Base-by-base conservation (phyloP, 2,113 vertebrate genomes). In the Daboia siamensis region DNA sequence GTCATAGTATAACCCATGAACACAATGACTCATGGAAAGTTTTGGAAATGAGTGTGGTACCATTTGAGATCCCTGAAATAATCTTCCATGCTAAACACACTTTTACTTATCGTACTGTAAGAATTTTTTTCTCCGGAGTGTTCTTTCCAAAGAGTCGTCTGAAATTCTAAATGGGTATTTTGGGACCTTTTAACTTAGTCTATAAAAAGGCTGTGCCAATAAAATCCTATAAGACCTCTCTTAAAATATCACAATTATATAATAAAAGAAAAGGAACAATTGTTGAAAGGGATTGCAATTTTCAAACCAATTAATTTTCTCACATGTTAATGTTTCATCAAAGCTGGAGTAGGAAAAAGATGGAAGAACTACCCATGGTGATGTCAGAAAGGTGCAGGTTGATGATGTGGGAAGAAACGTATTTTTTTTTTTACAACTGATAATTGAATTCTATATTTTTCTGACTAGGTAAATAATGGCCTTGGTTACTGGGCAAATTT, bases 161-260 rank as follows among this genome's bases (percentile, higher is more conserved):
- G 93, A 95, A 95, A 97, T 96, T 90, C 87, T 93, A 59, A 96
- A 96, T 92, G 96, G 95, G 92, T 55, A 92, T 95, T 96, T 96
- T 93, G 96, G 95, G 97, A 96, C 54, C 92, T 96, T 95, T 97
- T 95, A 96, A 94, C 92, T 89, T 54, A 92, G 96, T 95, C 96
- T 97, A 96, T 97, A 96, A 97, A 96, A 96, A 95, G 94, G 93
- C 95, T 95, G 84, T 93, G 95, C 95, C 95, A 95, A 97, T 97
- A 97, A 95, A 96, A 95, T 92, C 94, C 93, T 95, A 94, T 96
- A 94, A 95, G 93, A 95, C 94, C 95, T 95, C 92, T 95, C 95
- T 92, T 96, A 95, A 94, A 93, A 91, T 94, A 26, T 54, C 84
- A 90, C 95, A 95, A 94, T 95, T 97, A 94, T 54, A 92, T 93